Base-by-base conservation (phyloP, 1,140 invertebrate genomes). In the Drosophila aff. region DNA sequence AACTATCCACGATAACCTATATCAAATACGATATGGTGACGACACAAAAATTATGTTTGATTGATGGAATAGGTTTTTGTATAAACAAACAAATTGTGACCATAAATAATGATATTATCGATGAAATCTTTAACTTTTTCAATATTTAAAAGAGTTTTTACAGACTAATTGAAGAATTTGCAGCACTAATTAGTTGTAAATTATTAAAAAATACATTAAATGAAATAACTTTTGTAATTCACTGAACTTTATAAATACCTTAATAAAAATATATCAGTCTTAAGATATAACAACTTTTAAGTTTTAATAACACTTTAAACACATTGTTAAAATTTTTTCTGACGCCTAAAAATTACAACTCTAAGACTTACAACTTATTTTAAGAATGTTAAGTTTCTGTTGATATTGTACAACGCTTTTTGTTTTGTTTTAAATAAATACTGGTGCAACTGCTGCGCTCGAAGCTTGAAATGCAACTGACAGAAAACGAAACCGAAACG, bases 391-490 rank as follows among this genome's bases (percentile, higher is more conserved):
- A 49, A 21, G n/a, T 53, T 40, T 15, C 10, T 33, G 6, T 21
- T 49, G 28, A 16, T 36, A 41, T 43, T 72, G 55, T 31, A 38
- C 18, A 16, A 10, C 18, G 13, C 31, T 49, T 26, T 46, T 21
- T 3, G 0, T 26, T 33, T 38, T 50, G 28, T 41, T 60, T 11
- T 40, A 49, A 28, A n/a, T n/a, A 61, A 16, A n/a, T n/a, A 38
- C 49, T 1, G 36, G 23, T 41, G 28, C 58, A 61, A 75, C 80
- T 65, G 83, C 50, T 52, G n/a, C n/a, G 67, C 33, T 44, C 57
- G 58, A 15, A 50, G 84, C 64, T 81, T 74, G 23, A 84, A 77
- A 87, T 81, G 68, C 67, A 78, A 87, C 83, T 87, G 64, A 68
- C 83, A 89, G 53, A 65, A 64, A 65, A 31, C 47, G 44, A 69